Evolutionary conservation across 1,140 invertebrate genomes (phyloP).

Genomic region (Drosophila persimilis): DNA sequence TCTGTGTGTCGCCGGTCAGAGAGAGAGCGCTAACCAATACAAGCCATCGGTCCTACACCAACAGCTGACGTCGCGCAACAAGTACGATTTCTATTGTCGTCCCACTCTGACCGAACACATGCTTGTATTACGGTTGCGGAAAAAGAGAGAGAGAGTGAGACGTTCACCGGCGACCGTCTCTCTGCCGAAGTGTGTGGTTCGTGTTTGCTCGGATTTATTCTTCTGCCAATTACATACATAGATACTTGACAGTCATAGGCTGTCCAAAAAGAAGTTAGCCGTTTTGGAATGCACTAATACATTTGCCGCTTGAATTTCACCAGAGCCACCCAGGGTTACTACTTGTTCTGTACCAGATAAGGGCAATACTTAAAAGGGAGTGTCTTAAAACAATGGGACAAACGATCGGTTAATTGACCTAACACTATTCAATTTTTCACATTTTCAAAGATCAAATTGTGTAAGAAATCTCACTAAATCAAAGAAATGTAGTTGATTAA

Average conservation of each 20-base stretch:
- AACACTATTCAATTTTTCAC: not conserved
- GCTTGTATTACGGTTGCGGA: not conserved
- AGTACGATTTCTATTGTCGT: slow-evolving; percentile 31
- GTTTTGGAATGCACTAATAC: slow-evolving; percentile 63
- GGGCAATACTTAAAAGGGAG: not conserved
- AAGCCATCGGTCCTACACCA: slow-evolving; percentile 11
- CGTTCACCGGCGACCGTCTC: not conserved
- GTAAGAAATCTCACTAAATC: not conserved
- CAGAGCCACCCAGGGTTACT: slow-evolving; percentile 50
- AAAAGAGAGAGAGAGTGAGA: not conserved
- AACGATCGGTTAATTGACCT: not conserved
- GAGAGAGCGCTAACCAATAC: slow-evolving; percentile 5
- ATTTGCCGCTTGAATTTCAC: slow-evolving; percentile 55
- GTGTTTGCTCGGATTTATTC: slow-evolving; percentile 6
- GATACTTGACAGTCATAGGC: slow-evolving; percentile 41
- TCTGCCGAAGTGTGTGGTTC: not conserved
- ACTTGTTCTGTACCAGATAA: slow-evolving; percentile 11
- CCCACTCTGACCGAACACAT: slow-evolving; percentile 23
- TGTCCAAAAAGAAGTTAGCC: slow-evolving; percentile 30
- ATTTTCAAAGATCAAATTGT: not conserved
- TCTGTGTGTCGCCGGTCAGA: not conserved
- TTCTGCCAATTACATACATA: slow-evolving; percentile 52
- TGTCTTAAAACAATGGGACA: too few relatives aligned
- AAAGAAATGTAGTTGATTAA: not conserved
- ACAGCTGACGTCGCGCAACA: slow-evolving; percentile 45